These are phyloP conservation scores for Zosterops pallidus DNA, from an alignment of 2,113 vertebrate genomes.

Conservation along the genomic window DNA sequence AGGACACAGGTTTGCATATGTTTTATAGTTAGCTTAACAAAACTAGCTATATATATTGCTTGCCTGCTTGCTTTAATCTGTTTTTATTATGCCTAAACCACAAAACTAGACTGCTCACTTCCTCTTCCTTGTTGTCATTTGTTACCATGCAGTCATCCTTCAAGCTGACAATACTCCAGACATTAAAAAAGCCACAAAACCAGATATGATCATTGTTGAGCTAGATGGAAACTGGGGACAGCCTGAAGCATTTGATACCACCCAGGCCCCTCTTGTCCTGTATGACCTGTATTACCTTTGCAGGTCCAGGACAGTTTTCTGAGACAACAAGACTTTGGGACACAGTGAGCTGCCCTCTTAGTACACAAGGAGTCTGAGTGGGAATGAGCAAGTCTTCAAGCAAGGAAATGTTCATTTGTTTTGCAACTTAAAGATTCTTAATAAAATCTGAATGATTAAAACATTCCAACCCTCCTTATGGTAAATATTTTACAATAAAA, in stretches of 20 bases:
- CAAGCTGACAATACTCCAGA: background rate
- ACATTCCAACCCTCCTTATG: background rate
- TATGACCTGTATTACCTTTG: background rate
- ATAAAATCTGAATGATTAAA: background rate
- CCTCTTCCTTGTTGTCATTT: background rate
- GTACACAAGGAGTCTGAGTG: background rate
- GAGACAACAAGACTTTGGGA: background rate
- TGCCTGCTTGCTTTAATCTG: background rate
- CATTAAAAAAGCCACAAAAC: background rate
- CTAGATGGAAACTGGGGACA: background rate
- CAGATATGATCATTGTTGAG: background rate
- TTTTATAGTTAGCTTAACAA: background rate
- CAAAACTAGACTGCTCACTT: background rate
- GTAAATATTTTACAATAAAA: background rate
- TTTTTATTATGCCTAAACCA: background rate
- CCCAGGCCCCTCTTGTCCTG: background rate
- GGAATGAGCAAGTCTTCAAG: background rate
- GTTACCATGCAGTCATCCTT: fast-evolving
- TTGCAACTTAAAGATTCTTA: background rate
- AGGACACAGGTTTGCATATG: background rate
- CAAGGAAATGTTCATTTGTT: background rate
- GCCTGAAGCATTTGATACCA: background rate
- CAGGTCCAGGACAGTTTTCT: background rate
- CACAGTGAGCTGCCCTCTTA: background rate
- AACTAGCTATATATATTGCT: background rate